phyloP scores from a whole-genome alignment of 2,113 vertebrate genomes.

The Grus americana region DNA sequence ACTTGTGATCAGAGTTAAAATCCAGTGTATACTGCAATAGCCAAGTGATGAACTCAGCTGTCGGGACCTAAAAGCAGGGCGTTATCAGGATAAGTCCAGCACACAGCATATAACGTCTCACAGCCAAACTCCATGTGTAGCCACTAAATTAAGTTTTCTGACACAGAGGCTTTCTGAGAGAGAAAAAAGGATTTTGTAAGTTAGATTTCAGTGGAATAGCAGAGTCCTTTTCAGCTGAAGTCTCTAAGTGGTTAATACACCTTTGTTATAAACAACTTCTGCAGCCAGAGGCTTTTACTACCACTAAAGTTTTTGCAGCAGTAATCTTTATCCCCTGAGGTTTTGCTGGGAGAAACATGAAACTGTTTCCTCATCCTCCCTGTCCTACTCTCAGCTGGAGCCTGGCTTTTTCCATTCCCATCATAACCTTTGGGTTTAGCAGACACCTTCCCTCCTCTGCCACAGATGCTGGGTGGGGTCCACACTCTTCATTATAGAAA shows the following conservation, averaged over 20 bases:
- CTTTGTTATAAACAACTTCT: constrained; percentile 36
- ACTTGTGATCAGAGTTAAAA: neutral
- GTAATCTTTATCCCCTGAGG: constrained; percentile 45
- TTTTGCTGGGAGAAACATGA: constrained; percentile 51
- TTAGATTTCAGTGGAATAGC: neutral
- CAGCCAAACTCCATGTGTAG: neutral
- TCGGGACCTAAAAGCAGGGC: neutral
- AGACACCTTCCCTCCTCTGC: constrained; percentile 32
- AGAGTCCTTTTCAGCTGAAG: neutral
- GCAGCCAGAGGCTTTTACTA: constrained; percentile 58
- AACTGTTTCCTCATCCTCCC: constrained; percentile 44
- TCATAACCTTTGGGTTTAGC: constrained; percentile 15
- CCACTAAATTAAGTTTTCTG: neutral
- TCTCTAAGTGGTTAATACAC: constrained; percentile 29
- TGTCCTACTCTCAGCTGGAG: constrained; percentile 46
- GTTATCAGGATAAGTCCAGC: neutral
- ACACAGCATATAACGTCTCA: neutral
- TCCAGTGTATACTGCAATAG: neutral
- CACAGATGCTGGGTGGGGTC: constrained; percentile 53
- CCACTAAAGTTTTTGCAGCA: constrained; percentile 32
- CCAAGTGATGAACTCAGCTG: constrained; percentile 20
- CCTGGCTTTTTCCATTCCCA: constrained; percentile 51
- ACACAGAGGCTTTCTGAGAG: neutral
- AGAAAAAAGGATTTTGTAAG: neutral
- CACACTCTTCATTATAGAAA: constrained; percentile 40